These are phyloP conservation scores for Erinaceus europaeus DNA, from an alignment of 2,113 vertebrate genomes.

Conservation along the genomic window DNA sequence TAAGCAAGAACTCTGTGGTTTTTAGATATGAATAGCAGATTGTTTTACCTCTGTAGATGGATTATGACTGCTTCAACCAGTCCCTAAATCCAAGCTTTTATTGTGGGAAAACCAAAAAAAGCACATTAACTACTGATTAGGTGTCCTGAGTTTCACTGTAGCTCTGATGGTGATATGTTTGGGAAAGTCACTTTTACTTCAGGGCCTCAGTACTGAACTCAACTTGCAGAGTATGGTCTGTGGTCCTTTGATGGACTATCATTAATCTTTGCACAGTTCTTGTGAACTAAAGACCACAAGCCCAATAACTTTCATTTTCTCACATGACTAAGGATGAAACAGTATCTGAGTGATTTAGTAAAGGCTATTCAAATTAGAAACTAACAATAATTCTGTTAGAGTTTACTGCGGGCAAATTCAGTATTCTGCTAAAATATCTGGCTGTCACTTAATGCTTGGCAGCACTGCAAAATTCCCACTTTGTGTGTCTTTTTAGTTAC, in stretches of 20 bases:
- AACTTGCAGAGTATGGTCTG: neutral
- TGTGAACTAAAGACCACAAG: neutral
- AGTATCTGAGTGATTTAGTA: constrained; percentile 21
- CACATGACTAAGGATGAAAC: neutral
- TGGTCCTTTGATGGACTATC: neutral
- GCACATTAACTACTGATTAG: neutral
- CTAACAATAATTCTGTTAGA: constrained; percentile 55
- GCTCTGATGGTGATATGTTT: neutral
- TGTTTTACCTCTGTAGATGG: neutral
- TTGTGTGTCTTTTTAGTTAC: constrained; percentile 35
- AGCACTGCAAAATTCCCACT: constrained; percentile 28
- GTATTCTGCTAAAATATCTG: constrained; percentile 60
- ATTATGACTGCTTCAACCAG: neutral
- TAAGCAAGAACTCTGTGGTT: neutral
- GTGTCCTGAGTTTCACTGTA: neutral
- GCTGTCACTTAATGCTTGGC: constrained; percentile 54
- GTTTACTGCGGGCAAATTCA: constrained; percentile 55
- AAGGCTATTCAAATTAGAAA: constrained; percentile 47
- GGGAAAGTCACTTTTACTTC: neutral
- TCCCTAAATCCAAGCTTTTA: neutral
- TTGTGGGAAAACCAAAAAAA: neutral
- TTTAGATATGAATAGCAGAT: neutral
- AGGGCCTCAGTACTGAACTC: neutral
- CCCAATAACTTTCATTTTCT: constrained; percentile 33
- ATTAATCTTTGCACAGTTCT: neutral